Evolutionary conservation across 2,888 invertebrate species (phyloP), one percentile per base, ranked within the genome.

Genomic region (Copidosoma aretas): DNA sequence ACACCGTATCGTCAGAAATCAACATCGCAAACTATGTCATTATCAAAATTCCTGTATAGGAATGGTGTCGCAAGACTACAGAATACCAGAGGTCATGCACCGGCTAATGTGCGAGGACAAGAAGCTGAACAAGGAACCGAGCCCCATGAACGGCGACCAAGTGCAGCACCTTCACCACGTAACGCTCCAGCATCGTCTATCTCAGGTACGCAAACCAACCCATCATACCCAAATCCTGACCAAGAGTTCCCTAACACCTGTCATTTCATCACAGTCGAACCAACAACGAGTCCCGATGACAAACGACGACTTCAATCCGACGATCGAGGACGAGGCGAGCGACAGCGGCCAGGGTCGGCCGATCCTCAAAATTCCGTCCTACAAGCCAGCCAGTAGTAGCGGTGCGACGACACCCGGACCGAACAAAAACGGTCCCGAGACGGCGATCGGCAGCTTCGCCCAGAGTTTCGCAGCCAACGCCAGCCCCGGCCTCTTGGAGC

Each of bases 351-450:
- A 83, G 73, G 84, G 84, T 77, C 77, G 83, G 78, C 91, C 93
- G 85, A 94, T 95, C 86, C 90, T 95, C 80, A 94, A 93, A 87
- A 94, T 95, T 89, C 95, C 95, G 88, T 94, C 95, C 88, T 95
- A 93, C 86, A 91, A 90, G 84, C 93, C 94, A 77, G 81, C 80
- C 70, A 81, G 73, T 62, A 71, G 71, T 17, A 25, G 73, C 73
- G n/a, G 72, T 71, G 10, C 78, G 78, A 24, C 17, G 17, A 79
- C 80, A 73, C 79, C 79, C 65, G 80, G 80, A 60, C 80, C 82
- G 58, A 82, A 80, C 74, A 82, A 81, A 75, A 82, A 81, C 76
- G 80, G 83, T 68, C 70, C 75, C 53, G 77, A 78, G 76, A 51
- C 73, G 75, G 21, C 64, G 59, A 15, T 41, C 2, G 17, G 41